Percentiles rank a stretch among this genome's conserved stretches.
phyloP scores from a whole-genome alignment of 1,140 invertebrate genomes.

The Zelostemma sp. region DNA sequence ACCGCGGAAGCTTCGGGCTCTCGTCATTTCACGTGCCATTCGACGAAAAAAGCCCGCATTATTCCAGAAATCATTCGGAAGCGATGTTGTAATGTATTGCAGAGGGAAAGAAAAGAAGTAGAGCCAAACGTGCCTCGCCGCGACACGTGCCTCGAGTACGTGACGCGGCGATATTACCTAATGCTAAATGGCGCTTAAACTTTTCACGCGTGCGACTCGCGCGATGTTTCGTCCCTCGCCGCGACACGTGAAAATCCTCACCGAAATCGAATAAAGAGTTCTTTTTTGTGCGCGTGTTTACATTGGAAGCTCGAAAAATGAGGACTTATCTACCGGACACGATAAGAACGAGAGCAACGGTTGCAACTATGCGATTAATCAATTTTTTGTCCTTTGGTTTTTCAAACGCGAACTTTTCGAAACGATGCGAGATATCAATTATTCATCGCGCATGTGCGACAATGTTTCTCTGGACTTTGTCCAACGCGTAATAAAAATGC shows the following conservation, averaged over 20 bases:
- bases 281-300: neutral
- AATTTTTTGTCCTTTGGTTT: too few species aligned
- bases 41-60: too few species aligned
- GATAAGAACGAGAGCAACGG: too few species aligned
- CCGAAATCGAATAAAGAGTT: neutral
- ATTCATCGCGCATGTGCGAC: too few species aligned
- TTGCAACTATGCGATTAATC: too few species aligned
- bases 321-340: neutral
- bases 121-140: constrained; percentile 29
- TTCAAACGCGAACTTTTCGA: too few species aligned
- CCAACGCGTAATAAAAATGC: too few species aligned
- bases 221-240: constrained; percentile 25
- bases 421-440: too few species aligned
- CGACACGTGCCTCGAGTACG: constrained; percentile 48
- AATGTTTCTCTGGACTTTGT: too few species aligned
- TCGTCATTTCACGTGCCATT: constrained; percentile 37
- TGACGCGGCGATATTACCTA: constrained; percentile 50
- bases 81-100: neutral
- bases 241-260: neutral
- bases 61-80: too few species aligned
- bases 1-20: constrained; percentile 21
- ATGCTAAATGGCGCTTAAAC: constrained; percentile 48
- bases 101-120: constrained; percentile 36
- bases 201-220: constrained; percentile 47
- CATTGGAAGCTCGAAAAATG: neutral